Evolutionary conservation across 2,797 vertebrate genomes (phyloP), one percentile per base, ranked within the genome.

Genomic region (Helicolenus hilgendorfi): DNA sequence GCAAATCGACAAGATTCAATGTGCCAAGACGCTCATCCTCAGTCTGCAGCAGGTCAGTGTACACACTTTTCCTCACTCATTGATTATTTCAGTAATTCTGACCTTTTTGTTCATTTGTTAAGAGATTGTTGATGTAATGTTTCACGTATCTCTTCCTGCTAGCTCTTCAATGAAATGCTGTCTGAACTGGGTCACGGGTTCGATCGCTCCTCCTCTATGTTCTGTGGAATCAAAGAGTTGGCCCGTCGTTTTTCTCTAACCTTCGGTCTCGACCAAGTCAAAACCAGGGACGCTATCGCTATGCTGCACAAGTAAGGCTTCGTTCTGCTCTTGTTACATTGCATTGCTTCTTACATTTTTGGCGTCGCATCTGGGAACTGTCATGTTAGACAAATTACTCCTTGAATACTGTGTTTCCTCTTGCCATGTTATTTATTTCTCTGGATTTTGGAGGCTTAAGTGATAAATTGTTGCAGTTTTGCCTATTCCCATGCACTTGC

Each of bases 141-240:
- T 81, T 58, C 1, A 5, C 4, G 0, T 24, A 5, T 84, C 10
- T 77, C 26, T 77, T 31, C 45, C 74, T 36, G 80, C 38, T 92
- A 99, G 99, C 98, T 99, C 81, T 99, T 99, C 96, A 99, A 99
- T 91, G 99, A 99, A 94, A 99, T 99, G 98, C 97, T 99, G 94
- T 99, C 99, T 70, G 99, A 99, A 67, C 98, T 99, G 96, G 98
- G 99, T 76, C 99, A 98, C 77, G 98, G 98, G 91, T 99, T 99
- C 89, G 99, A 99, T 92, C 98, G 99, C 94, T 99, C 99, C 11
- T 98, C 99, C n/a, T 98, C 99, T 0, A 85, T 98, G 2, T 99
- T 99, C 96, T 99, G 99, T 33, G 98, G 99, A 78, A 99, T 99
- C 96, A 99, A 99, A 96, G 99, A 99, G 93, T 97, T 99, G 93